Percentiles rank a stretch among this genome's conserved stretches.
These are phyloP conservation scores for Hemistola chrysoprasaria DNA, from an alignment of 2,888 invertebrate species.

Conservation along the genomic window DNA sequence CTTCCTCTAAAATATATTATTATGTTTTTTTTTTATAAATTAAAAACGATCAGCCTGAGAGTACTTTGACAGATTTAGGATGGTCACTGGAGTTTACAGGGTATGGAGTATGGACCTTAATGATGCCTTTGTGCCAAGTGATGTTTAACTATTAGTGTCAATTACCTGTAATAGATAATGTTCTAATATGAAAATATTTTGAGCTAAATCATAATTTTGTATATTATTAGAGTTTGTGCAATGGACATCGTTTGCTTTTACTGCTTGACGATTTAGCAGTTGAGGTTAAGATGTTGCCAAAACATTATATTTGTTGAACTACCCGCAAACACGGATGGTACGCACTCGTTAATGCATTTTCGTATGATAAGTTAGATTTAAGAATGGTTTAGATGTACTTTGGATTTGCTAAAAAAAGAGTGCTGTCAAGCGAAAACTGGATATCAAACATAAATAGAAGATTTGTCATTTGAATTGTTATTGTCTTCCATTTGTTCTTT, in stretches of 20 bases:
- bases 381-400: slow-evolving; percentile 54
- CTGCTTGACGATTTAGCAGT: slow-evolving; percentile 51
- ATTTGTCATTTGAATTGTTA: slow-evolving; percentile 43
- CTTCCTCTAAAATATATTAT: slow-evolving; percentile 59
- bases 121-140: slow-evolving; percentile 81
- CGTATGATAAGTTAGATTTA: slow-evolving; percentile 67
- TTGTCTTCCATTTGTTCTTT: slow-evolving; percentile 76
- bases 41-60: slow-evolving; percentile 58
- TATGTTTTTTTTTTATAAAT: slow-evolving; percentile 38
- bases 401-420: slow-evolving; percentile 60
- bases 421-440: slow-evolving; percentile 38
- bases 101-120: slow-evolving; percentile 80
- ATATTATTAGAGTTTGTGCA: slow-evolving; percentile 72
- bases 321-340: slow-evolving; percentile 46
- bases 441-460: slow-evolving; percentile 45
- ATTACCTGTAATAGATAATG: slow-evolving; percentile 69
- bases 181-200: slow-evolving; percentile 37
- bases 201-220: slow-evolving; percentile 25
- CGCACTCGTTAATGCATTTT: slow-evolving; percentile 73
- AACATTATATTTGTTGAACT: slow-evolving; percentile 48
- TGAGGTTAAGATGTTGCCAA: slow-evolving; percentile 59
- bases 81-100: slow-evolving; percentile 73
- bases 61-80: slow-evolving; percentile 70
- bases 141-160: slow-evolving; percentile 78
- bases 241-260: slow-evolving; percentile 51